Conservation (phyloP, 2,888 invertebrate genomes). For the Leucophora obtusa region DNA sequence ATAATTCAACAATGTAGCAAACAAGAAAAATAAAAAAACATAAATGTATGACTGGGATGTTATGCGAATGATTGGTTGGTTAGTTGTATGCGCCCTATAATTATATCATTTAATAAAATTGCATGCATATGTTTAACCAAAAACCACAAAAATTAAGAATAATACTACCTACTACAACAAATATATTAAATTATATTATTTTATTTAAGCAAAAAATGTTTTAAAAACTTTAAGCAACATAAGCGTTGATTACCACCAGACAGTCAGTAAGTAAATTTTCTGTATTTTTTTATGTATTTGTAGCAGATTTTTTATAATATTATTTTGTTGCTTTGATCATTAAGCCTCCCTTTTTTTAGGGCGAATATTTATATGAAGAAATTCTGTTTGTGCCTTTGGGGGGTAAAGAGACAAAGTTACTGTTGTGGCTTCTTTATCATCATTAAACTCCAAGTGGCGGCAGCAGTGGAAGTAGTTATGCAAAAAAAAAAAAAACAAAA, state of each 20-base stretch:
- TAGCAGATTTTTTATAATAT: constrained; percentile 2
- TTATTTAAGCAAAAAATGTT: background rate
- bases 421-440: constrained; percentile 47
- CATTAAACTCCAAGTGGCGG: constrained; percentile 22
- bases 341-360: constrained; percentile 15
- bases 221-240: background rate
- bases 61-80: background rate
- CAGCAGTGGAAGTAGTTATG: constrained; percentile 5
- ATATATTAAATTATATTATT: background rate
- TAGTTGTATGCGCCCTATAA: constrained; percentile 71
- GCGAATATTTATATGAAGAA: constrained; percentile 26
- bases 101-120: constrained; percentile 77
- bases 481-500: background rate
- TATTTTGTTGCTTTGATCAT: constrained; percentile 23
- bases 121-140: constrained; percentile 73
- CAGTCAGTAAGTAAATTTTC: background rate
- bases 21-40: background rate
- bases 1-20: constrained; percentile 29
- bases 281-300: background rate
- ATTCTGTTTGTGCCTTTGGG: constrained; percentile 38
- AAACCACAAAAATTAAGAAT: constrained; percentile 60
- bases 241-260: constrained; percentile 29
- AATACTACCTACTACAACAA: constrained; percentile 8
- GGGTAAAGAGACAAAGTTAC: constrained; percentile 41
- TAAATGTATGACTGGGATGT: constrained; percentile 15